Evolutionary conservation across 2,797 vertebrate species (phyloP).

Genomic region (Pipistrellus nathusii): DNA sequence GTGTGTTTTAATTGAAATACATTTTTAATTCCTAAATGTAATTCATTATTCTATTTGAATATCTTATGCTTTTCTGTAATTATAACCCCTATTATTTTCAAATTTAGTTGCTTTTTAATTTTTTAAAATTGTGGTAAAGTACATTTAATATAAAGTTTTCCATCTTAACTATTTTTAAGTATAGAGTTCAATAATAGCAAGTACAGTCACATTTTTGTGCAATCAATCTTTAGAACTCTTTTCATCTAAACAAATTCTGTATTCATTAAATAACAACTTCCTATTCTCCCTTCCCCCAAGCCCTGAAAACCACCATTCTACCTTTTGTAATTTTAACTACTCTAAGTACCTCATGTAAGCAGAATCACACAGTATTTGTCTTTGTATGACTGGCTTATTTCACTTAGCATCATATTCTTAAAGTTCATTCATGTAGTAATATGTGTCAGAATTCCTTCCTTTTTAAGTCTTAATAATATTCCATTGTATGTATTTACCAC

Average conservation of each 20-base stretch:
- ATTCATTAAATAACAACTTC: background rate
- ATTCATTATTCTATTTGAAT: background rate
- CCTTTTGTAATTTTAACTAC: background rate
- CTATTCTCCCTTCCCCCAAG: background rate
- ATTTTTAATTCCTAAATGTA: background rate
- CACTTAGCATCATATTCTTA: background rate
- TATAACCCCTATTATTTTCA: background rate
- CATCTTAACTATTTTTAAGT: background rate
- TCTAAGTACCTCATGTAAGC: background rate
- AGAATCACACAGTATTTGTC: background rate
- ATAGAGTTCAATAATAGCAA: background rate
- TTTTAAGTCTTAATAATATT: background rate
- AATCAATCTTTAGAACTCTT: background rate
- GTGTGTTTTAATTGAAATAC: background rate
- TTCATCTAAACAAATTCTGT: background rate
- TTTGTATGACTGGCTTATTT: background rate
- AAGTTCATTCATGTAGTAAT: background rate
- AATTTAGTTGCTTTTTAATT: background rate
- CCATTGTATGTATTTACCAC: background rate
- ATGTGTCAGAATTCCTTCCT: background rate
- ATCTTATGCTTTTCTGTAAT: background rate
- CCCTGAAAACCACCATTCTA: background rate
- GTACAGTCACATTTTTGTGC: background rate
- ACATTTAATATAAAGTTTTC: background rate
- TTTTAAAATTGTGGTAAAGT: background rate